These are phyloP conservation scores for Hydropotes inermis DNA, from an alignment of 2,113 vertebrate genomes.

Conservation along the genomic window DNA sequence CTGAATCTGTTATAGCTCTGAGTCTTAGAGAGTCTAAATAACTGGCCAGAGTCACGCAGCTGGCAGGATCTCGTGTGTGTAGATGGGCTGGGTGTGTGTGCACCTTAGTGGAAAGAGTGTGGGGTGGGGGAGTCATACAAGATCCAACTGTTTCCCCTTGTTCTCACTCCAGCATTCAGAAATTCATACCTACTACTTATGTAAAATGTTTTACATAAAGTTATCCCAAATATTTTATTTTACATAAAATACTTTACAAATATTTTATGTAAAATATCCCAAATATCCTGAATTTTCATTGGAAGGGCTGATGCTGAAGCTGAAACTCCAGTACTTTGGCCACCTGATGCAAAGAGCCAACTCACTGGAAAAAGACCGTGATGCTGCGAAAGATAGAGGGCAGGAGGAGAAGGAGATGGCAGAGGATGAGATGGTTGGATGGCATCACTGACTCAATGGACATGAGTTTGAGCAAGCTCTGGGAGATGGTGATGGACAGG, in stretches of 20 bases:
- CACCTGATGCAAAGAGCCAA: background rate
- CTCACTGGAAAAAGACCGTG: background rate
- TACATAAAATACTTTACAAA: background rate
- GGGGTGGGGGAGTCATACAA: background rate
- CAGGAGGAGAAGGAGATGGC: background rate
- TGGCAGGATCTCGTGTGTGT: rapidly evolving
- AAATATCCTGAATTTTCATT: background rate
- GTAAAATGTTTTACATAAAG: background rate
- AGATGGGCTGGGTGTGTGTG: background rate
- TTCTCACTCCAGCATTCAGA: background rate
- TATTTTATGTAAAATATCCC: background rate
- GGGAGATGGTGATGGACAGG: background rate
- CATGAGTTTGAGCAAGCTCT: background rate
- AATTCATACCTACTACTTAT: rapidly evolving
- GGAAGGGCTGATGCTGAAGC: background rate
- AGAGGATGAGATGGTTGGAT: background rate
- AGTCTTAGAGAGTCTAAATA: background rate
- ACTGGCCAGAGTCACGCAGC: background rate
- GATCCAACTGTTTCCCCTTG: background rate
- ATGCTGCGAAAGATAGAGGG: background rate
- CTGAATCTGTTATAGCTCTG: rapidly evolving
- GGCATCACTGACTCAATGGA: background rate
- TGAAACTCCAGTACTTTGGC: background rate
- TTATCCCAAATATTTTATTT: background rate
- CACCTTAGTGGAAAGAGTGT: too few relatives aligned